Percentiles rank a stretch among this genome's conserved stretches.
These are phyloP conservation scores for Myotis davidii DNA, from an alignment of 2,113 vertebrate genomes.

Conservation along the genomic window DNA sequence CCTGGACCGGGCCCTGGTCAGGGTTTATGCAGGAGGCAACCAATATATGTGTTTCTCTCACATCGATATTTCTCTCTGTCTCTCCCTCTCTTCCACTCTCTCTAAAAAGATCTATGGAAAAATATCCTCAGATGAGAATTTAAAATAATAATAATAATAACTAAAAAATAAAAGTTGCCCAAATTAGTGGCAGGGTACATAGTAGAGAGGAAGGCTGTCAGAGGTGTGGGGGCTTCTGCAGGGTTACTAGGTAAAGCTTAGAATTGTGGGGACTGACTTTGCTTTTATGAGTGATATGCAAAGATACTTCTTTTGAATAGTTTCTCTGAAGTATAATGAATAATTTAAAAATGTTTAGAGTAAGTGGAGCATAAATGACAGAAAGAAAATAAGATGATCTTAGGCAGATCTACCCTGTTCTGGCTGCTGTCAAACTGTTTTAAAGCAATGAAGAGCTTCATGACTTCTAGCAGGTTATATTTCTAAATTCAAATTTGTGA, in stretches of 20 bases:
- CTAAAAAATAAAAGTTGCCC: neutral
- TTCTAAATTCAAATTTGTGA: slow-evolving; percentile 39
- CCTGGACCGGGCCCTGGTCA: too few species aligned
- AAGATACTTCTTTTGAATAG: slow-evolving; percentile 28
- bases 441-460: slow-evolving; percentile 41
- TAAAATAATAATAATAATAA: too few species aligned
- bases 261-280: neutral
- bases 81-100: too few species aligned
- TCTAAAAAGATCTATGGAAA: too few species aligned
- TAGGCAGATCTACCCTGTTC: neutral
- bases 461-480: neutral
- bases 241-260: neutral
- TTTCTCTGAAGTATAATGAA: slow-evolving; percentile 57
- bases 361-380: slow-evolving; percentile 62
- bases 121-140: too few species aligned
- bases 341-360: slow-evolving; percentile 67
- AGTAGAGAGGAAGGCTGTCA: neutral
- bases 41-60: too few species aligned
- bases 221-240: neutral
- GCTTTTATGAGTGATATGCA: neutral
- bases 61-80: too few species aligned
- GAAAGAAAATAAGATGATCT: slow-evolving; percentile 20
- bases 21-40: too few species aligned
- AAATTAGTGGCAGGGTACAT: neutral
- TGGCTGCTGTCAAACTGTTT: slow-evolving; percentile 8